phyloP scores from a whole-genome alignment of 2,888 invertebrate genomes.

The Serripes groenlandicus region DNA sequence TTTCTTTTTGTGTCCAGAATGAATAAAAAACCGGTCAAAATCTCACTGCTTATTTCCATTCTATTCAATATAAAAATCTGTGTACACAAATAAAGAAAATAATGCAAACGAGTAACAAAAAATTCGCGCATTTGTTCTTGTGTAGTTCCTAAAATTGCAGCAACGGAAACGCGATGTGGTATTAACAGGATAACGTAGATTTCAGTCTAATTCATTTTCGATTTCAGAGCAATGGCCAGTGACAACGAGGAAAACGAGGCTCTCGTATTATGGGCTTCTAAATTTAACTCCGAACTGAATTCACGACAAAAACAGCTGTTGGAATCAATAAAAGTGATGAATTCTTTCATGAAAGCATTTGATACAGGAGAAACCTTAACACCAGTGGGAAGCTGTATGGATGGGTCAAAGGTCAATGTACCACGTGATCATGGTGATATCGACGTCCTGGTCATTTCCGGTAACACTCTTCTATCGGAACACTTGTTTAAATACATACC shows the following conservation, averaged over 20 bases:
- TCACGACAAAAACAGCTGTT: neutral
- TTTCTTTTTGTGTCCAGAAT: too few species aligned
- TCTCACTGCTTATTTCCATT: too few species aligned
- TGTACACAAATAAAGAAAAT: too few species aligned
- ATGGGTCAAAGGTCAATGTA: conserved; percentile 40
- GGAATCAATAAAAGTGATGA: neutral
- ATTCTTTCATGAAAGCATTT: neutral
- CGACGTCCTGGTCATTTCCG: conserved; percentile 26
- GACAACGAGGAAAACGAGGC: neutral
- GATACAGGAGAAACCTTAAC: neutral
- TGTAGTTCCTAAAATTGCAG: too few species aligned
- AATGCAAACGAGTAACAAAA: neutral
- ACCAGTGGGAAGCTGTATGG: conserved; percentile 34
- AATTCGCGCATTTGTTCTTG: neutral
- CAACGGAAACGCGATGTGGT: too few species aligned
- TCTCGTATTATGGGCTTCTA: neutral
- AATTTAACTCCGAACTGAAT: neutral
- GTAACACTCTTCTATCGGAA: conserved; percentile 22
- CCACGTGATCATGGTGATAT: conserved; percentile 38
- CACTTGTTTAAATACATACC: conserved; percentile 30
- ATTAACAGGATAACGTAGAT: too few species aligned
- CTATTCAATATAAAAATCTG: too few species aligned
- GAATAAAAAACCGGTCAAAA: too few species aligned
- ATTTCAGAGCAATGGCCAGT: neutral
- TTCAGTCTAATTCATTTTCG: too few species aligned